Percentiles rank a stretch among this genome's conserved stretches.
These are phyloP conservation scores for Pseudomyrmex sp. DNA, from an alignment of 1,140 invertebrate species.

Conservation along the genomic window DNA sequence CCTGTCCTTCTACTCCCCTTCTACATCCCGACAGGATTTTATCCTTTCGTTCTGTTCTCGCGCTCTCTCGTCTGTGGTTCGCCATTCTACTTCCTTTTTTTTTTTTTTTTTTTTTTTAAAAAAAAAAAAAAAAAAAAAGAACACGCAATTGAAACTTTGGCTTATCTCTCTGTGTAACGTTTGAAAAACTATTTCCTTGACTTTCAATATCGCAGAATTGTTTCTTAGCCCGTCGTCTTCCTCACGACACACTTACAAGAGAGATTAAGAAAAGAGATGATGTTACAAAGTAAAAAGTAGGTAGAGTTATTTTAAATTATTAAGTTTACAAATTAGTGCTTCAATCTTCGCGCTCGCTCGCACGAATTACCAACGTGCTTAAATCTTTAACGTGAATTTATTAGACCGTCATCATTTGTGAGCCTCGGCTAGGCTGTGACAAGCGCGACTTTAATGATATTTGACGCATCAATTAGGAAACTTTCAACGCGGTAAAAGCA, in stretches of 20 bases:
- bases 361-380: background rate
- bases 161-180: background rate
- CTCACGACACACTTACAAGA: too few relatives aligned
- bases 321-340: too few relatives aligned
- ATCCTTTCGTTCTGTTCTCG: constrained; percentile 33
- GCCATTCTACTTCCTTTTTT: background rate
- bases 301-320: too few relatives aligned
- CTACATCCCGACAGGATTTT: background rate
- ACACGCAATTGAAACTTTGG: background rate
- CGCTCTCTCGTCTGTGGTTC: background rate
- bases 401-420: too few relatives aligned
- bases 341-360: too few relatives aligned
- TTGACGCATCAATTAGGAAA: background rate
- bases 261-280: too few relatives aligned
- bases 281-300: too few relatives aligned
- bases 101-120: constrained; percentile 8
- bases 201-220: background rate
- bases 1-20: background rate
- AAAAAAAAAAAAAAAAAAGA: background rate
- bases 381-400: background rate
- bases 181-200: background rate
- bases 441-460: background rate
- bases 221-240: background rate
- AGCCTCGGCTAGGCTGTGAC: too few relatives aligned
- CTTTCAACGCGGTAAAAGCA: background rate